Percentiles rank a stretch among this genome's conserved stretches.
phyloP scores from a whole-genome alignment of 2,113 vertebrate genomes.

The Lampris incognitus region DNA sequence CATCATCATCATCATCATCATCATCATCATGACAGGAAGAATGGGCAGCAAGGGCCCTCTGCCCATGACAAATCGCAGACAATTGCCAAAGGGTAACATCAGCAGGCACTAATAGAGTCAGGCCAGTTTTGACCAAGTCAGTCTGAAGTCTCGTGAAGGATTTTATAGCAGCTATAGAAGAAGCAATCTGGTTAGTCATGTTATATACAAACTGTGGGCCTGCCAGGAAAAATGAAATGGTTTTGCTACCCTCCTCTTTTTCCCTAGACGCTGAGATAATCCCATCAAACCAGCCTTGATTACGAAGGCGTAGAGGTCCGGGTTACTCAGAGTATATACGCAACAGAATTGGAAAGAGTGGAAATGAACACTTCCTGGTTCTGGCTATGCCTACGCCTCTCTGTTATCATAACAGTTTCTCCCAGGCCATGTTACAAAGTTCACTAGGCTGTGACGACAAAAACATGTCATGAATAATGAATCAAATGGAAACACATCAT shows the following conservation, averaged over 20 bases:
- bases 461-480: slow-evolving; percentile 32
- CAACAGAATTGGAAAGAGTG: slow-evolving; percentile 15
- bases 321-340: slow-evolving; percentile 37
- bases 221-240: slow-evolving; percentile 41
- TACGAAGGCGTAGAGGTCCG: slow-evolving; percentile 38
- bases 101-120: slow-evolving; percentile 23
- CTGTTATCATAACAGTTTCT: not conserved
- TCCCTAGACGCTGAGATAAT: slow-evolving; percentile 53
- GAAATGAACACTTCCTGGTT: slow-evolving; percentile 2
- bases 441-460: too few species aligned
- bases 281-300: slow-evolving; percentile 55
- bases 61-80: slow-evolving; percentile 39
- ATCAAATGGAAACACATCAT: slow-evolving; percentile 10
- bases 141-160: slow-evolving; percentile 19
- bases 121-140: not conserved
- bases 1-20: too few species aligned
- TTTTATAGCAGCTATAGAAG: slow-evolving; percentile 15
- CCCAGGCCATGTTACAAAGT: too few species aligned
- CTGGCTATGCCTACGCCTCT: not conserved
- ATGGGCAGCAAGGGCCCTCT: not conserved
- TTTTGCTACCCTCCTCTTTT: slow-evolving; percentile 35
- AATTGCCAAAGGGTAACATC: slow-evolving; percentile 24
- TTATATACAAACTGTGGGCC: slow-evolving; percentile 28
- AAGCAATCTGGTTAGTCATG: slow-evolving; percentile 42
- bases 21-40: slow-evolving; percentile 9